Conservation (phyloP, 1,140 invertebrate species). For the Bombus huntii region DNA sequence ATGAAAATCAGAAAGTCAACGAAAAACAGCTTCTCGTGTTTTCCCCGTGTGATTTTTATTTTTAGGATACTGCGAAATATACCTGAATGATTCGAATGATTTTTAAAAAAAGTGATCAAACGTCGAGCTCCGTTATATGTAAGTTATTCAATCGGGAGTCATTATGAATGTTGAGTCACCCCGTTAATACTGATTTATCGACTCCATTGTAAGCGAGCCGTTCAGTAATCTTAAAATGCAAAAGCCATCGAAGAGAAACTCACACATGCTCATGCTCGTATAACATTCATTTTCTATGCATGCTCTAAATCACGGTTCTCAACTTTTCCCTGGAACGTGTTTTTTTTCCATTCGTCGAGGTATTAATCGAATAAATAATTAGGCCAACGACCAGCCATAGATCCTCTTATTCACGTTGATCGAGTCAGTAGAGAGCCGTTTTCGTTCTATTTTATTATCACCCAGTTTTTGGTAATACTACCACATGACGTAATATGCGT, state of each 20-base stretch:
- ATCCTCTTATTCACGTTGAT: not conserved
- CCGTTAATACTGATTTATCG: constrained; percentile 50
- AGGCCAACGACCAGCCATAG: not conserved
- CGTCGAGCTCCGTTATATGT: not conserved
- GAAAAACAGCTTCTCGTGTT: not conserved
- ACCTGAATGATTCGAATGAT: constrained; percentile 12
- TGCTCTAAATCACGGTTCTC: constrained; percentile 46
- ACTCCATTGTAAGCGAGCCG: constrained; percentile 6
- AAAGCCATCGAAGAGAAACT: constrained; percentile 62
- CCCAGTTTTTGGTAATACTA: constrained; percentile 27
- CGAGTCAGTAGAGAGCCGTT: not conserved
- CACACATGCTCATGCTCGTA: constrained; percentile 71
- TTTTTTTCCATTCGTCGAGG: not conserved
- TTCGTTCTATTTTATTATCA: constrained; percentile 13
- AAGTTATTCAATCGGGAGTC: not conserved
- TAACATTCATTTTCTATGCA: constrained; percentile 52
- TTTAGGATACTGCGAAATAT: not conserved
- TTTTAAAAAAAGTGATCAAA: not conserved
- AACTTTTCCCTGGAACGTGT: not conserved
- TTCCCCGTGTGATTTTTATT: not conserved
- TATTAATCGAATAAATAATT: not conserved
- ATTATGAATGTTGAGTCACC: constrained; percentile 16
- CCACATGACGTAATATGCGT: constrained; percentile 36
- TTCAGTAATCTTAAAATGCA: constrained; percentile 52
- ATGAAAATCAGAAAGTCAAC: not conserved